Conservation (phyloP, 1,140 invertebrate genomes). For the Eriocheir sinensis region DNA sequence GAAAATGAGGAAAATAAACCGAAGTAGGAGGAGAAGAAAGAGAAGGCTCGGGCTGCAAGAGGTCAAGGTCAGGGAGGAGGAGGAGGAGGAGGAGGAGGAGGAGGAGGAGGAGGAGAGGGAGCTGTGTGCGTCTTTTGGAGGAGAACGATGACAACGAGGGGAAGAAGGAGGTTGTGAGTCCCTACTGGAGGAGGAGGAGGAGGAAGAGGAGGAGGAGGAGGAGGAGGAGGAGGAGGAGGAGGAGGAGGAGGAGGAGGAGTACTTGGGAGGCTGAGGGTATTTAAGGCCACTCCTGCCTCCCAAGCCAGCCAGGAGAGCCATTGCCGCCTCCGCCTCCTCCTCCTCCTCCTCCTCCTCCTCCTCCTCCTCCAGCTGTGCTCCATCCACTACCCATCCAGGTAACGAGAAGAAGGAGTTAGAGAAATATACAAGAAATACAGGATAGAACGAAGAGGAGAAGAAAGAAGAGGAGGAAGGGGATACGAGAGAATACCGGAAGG, state of each 20-base stretch:
- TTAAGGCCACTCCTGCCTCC: neutral
- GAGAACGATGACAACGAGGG: too few relatives aligned
- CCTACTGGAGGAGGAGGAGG: neutral
- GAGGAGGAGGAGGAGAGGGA: neutral
- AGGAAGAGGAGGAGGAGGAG: too few relatives aligned
- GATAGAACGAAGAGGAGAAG: neutral
- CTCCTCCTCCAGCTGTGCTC: neutral
- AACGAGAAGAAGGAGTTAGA: neutral
- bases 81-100: conserved; percentile 1
- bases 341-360: neutral
- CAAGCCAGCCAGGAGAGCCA: neutral
- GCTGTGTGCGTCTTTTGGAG: too few relatives aligned
- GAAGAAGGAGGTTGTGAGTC: neutral
- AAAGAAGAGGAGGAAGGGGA: too few relatives aligned
- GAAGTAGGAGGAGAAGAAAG: too few relatives aligned
- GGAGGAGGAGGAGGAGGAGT: neutral
- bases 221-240: neutral
- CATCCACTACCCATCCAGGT: conserved; percentile 10
- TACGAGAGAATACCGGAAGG: too few relatives aligned
- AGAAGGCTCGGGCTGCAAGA: too few relatives aligned
- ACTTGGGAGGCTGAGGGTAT: neutral
- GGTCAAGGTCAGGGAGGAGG: neutral
- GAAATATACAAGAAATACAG: neutral
- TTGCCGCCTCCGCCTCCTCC: neutral
- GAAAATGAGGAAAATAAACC: neutral